Percentiles rank a stretch among this genome's conserved stretches.
Conservation (phyloP, 2,888 invertebrate species). For the Amphimallon solstitiale region DNA sequence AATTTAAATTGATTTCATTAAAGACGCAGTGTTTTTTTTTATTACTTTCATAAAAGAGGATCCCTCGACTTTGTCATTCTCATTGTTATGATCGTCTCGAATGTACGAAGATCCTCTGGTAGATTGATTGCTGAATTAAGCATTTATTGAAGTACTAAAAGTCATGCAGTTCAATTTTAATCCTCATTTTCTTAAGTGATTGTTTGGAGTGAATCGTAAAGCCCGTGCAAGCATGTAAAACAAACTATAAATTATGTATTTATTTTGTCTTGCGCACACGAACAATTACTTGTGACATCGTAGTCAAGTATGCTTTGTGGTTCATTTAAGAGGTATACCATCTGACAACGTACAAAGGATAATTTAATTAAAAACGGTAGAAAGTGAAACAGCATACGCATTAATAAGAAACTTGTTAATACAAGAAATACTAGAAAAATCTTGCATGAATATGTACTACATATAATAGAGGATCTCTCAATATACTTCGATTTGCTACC, state of each 20-base stretch:
- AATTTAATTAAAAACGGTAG: no score
- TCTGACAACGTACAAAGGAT: no score
- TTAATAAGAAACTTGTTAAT: no score
- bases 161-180: conserved; percentile 13
- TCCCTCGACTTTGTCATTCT: neutral
- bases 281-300: no score
- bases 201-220: conserved; percentile 3
- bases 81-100: conserved; percentile 3
- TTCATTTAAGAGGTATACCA: no score
- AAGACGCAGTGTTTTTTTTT: neutral
- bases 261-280: neutral
- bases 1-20: conserved; percentile 14
- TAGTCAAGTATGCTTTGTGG: no score
- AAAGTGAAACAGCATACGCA: no score
- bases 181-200: conserved; percentile 20
- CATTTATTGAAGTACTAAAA: conserved; percentile 32
- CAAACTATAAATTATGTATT: conserved; percentile 14
- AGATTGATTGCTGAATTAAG: conserved; percentile 28
- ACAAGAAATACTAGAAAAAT: no score
- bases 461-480: no score
- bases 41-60: conserved; percentile 5
- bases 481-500: no score
- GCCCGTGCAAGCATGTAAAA: neutral
- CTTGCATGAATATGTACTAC: no score
- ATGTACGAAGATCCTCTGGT: neutral